Conservation (phyloP, 2,113 vertebrate species). For the Colossoma macropomum region DNA sequence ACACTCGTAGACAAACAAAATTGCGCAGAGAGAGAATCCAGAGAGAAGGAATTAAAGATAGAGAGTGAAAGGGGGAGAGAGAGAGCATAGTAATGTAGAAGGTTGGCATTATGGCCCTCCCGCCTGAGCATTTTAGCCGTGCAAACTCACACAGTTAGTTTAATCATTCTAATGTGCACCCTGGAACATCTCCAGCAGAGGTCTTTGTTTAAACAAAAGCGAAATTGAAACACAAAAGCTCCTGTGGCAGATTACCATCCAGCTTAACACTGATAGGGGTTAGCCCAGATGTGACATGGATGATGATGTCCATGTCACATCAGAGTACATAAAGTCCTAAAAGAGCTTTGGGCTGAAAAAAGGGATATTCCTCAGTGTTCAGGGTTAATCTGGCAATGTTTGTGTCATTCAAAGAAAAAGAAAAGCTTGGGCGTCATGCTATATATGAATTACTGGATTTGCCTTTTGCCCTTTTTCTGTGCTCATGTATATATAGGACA, state of each 20-base stretch:
- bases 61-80: not conserved
- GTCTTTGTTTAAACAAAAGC: conserved; percentile 61
- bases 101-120: conserved; percentile 29
- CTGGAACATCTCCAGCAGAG: conserved; percentile 55
- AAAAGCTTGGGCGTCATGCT: not conserved
- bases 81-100: conserved; percentile 20
- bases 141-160: conserved; percentile 41
- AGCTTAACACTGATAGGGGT: conserved; percentile 58
- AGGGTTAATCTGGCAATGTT: conserved; percentile 51
- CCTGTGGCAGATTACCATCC: conserved; percentile 53
- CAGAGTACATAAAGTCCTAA: conserved; percentile 48
- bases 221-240: conserved; percentile 56
- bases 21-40: conserved; percentile 16
- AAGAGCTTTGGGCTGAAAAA: conserved; percentile 36
- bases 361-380: conserved; percentile 38
- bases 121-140: conserved; percentile 35
- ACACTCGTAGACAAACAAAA: not conserved
- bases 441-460: conserved; percentile 26
- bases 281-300: conserved; percentile 50
- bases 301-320: conserved; percentile 47
- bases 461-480: conserved; percentile 18
- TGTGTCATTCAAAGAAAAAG: conserved; percentile 34
- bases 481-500: not conserved
- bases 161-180: conserved; percentile 64
- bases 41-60: not conserved